phyloP scores from a whole-genome alignment of 2,797 vertebrate genomes.

The Aphelocoma californica region DNA sequence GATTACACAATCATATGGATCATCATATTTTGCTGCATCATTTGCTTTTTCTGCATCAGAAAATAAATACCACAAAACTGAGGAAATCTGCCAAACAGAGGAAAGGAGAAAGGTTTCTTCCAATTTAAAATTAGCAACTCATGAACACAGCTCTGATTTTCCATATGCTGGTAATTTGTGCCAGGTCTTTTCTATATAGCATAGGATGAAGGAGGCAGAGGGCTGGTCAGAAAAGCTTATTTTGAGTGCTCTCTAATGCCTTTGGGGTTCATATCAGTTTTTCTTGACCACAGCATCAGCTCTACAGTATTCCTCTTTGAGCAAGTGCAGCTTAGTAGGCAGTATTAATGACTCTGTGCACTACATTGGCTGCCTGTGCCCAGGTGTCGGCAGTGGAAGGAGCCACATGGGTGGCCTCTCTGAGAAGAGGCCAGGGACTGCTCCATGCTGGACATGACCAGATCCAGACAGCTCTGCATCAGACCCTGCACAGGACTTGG shows the following conservation, averaged over 20 bases:
- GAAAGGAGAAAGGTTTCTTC: neutral
- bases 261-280: neutral
- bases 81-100: neutral
- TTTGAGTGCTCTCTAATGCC: neutral
- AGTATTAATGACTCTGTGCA: neutral
- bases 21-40: neutral
- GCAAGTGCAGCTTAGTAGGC: neutral
- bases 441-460: neutral
- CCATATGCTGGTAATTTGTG: neutral
- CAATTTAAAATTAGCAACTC: neutral
- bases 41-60: neutral
- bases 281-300: neutral
- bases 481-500: neutral
- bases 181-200: neutral
- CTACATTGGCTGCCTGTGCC: neutral
- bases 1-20: neutral
- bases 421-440: neutral
- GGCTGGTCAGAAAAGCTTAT: neutral
- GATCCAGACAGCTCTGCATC: neutral
- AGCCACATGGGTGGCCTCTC: neutral
- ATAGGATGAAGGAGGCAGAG: neutral
- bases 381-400: neutral
- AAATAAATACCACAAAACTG: neutral
- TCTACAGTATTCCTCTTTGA: neutral
- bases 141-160: neutral